These are phyloP conservation scores for Thereva unica DNA, from an alignment of 2,888 invertebrate species.

Conservation along the genomic window DNA sequence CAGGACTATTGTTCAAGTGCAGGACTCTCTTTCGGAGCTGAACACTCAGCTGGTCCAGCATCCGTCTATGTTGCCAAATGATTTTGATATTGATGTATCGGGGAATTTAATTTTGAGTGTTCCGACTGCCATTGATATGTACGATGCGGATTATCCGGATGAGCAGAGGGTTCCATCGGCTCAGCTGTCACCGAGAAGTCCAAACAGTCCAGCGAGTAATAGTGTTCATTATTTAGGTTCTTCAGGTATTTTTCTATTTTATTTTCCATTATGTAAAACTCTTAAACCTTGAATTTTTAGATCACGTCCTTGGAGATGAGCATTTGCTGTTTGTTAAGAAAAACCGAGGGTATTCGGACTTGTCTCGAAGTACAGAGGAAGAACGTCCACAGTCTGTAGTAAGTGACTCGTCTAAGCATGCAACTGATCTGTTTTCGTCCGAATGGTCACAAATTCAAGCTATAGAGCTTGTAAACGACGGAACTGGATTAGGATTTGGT, in stretches of 20 bases:
- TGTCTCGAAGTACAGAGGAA: slow-evolving; percentile 54
- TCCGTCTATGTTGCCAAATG: slow-evolving; percentile 89
- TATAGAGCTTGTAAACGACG: slow-evolving; percentile 96
- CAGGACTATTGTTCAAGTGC: slow-evolving; percentile 84
- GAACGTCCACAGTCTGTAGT: slow-evolving; percentile 67
- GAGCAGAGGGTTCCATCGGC: slow-evolving; percentile 79
- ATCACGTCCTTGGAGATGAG: slow-evolving; percentile 44
- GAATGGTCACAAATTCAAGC: slow-evolving; percentile 98
- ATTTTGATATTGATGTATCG: slow-evolving; percentile 88
- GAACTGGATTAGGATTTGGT: slow-evolving; percentile 96
- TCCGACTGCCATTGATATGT: slow-evolving; percentile 63
- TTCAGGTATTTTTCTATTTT: slow-evolving; percentile 38
- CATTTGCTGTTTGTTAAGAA: slow-evolving; percentile 63
- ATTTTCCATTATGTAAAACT: not conserved
- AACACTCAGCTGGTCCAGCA: slow-evolving; percentile 86
- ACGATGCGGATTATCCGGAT: slow-evolving; percentile 64
- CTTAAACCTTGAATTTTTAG: slow-evolving; percentile 30
- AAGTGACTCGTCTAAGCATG: slow-evolving; percentile 69
- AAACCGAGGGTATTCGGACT: slow-evolving; percentile 62
- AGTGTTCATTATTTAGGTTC: slow-evolving; percentile 40
- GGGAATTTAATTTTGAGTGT: slow-evolving; percentile 73
- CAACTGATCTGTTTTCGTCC: slow-evolving; percentile 75
- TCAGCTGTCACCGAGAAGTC: slow-evolving; percentile 71
- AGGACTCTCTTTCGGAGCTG: slow-evolving; percentile 87
- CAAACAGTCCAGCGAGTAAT: slow-evolving; percentile 62